Evolutionary conservation across 2,113 vertebrate genomes (phyloP).

Genomic region (Heloderma charlesbogerti): DNA sequence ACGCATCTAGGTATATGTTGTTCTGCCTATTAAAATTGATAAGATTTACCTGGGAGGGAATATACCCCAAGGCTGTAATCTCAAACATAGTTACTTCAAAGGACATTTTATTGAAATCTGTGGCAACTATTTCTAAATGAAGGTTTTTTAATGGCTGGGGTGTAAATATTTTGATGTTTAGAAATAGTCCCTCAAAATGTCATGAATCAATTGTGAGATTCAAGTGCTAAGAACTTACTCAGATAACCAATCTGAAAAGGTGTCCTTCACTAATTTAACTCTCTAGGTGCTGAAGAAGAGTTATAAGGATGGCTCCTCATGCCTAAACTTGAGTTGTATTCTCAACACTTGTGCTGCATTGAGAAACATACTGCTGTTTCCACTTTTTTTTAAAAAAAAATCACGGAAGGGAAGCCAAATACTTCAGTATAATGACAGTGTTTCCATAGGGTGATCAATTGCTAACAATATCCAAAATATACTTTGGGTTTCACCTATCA

Average conservation of each 20-base stretch:
- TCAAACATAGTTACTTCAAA: not conserved
- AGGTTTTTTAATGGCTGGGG: not conserved
- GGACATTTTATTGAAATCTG: not conserved
- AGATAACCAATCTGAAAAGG: slow-evolving; percentile 19
- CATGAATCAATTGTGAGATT: not conserved
- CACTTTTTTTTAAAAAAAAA: slow-evolving; percentile 3
- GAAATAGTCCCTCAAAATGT: not conserved
- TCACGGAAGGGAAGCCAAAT: not conserved
- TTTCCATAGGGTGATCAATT: not conserved
- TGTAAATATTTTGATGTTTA: not conserved
- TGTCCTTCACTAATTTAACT: not conserved
- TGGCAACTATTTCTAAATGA: not conserved
- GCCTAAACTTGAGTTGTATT: not conserved
- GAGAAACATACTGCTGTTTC: not conserved
- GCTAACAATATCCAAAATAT: not conserved
- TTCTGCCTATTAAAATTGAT: not conserved
- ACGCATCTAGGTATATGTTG: not conserved
- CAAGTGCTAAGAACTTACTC: not conserved
- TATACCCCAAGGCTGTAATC: not conserved
- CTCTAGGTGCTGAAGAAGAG: fast-evolving
- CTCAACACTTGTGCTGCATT: slow-evolving; percentile 4
- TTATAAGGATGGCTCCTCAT: slow-evolving; percentile 11
- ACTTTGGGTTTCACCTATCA: not conserved
- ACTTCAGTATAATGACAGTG: not conserved
- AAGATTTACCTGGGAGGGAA: not conserved